Base-by-base conservation (phyloP, 2,113 vertebrate genomes). In the Trogon melanurus region DNA sequence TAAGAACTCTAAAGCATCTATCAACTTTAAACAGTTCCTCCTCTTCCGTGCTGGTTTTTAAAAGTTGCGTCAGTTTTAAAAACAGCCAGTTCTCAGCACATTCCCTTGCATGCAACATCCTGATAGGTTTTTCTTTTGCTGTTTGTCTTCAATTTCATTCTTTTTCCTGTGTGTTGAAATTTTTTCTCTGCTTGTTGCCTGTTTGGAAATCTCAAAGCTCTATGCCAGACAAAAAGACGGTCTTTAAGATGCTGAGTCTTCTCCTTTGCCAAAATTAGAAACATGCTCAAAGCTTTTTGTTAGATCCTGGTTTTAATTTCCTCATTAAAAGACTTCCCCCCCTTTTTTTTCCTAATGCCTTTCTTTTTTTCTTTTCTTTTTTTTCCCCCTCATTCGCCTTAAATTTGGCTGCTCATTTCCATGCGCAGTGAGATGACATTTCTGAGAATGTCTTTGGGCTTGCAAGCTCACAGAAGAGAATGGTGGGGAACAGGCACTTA, bases 271-370 rank as follows among this genome's bases (percentile, higher is more conserved):
- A 74, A 83, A 95, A 95, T 93, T 91, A 80, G 64, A 91, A 96
- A 78, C 44, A 64, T 26, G 11, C 17, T 88, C 91, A 62, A 73
- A 44, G 25, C 71, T 83, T 91, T 41, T 86, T 90, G 34, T 71
- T 64, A 91, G 79, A 83, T 88, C 29, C 82, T 94, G 95, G 38
- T 44, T 90, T 93, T 88, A 84, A 96, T 95, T 94, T 97, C 88
- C 85, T 94, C 38, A 61, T 79, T 80, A 84, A 83, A 87, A 87
- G 51, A 65, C 56, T 93, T 83, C 30, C 44, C 27, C 30, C 60
- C n/a, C 6, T 53, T 78, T 32, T 58, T 65, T 53, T 27, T 34
- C 45, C 6, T 47, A 47, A 47, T 47, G 45, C 45, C 45, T 32
- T 47, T 34, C 47, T 56, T 32, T 51, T 64, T 26, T 26, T 2